Conservation (phyloP, 2,888 invertebrate species). For the Drosophila lutescens region DNA sequence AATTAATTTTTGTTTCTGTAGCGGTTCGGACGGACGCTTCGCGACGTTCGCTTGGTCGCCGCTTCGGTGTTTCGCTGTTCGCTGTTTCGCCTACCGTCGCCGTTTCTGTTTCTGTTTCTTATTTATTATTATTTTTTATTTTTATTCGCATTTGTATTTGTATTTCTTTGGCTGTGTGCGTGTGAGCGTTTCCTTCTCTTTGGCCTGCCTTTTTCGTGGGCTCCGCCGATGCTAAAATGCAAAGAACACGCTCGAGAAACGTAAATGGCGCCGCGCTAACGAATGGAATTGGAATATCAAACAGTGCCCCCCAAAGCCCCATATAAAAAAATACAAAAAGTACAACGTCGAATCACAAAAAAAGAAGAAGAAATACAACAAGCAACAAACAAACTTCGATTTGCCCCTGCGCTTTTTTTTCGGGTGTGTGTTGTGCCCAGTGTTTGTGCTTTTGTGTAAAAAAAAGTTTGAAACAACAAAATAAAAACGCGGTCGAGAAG, state of each 20-base stretch:
- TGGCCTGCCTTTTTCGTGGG: slow-evolving; percentile 15
- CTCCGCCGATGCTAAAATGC: slow-evolving; percentile 42
- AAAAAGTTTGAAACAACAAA: slow-evolving; percentile 12
- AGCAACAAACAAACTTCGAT: slow-evolving; percentile 29
- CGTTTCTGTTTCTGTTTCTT: slow-evolving; percentile 28
- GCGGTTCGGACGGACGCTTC: slow-evolving; percentile 66
- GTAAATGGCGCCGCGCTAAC: slow-evolving; percentile 46
- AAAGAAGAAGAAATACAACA: slow-evolving; percentile 4
- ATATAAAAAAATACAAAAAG: slow-evolving; percentile 16
- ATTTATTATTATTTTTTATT: slow-evolving; percentile 27
- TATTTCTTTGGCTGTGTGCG: slow-evolving; percentile 12
- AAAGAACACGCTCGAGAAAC: slow-evolving; percentile 47
- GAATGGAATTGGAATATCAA: slow-evolving; percentile 47
- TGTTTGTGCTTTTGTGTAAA: slow-evolving; percentile 25
- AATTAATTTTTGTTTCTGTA: slow-evolving; percentile 77
- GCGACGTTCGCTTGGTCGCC: slow-evolving; percentile 62
- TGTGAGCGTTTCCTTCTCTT: slow-evolving; percentile 9
- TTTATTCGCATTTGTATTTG: slow-evolving; percentile 1
- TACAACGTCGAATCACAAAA: neutral
- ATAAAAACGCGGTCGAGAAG: slow-evolving; percentile 3
- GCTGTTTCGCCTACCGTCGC: slow-evolving; percentile 20
- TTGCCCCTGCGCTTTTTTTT: slow-evolving; percentile 8
- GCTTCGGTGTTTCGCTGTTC: no score
- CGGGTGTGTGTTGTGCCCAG: slow-evolving; percentile 13
- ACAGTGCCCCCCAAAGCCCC: slow-evolving; percentile 40